Base-by-base conservation (phyloP, 2,888 invertebrate genomes). In the Nemotelus pantherinus region DNA sequence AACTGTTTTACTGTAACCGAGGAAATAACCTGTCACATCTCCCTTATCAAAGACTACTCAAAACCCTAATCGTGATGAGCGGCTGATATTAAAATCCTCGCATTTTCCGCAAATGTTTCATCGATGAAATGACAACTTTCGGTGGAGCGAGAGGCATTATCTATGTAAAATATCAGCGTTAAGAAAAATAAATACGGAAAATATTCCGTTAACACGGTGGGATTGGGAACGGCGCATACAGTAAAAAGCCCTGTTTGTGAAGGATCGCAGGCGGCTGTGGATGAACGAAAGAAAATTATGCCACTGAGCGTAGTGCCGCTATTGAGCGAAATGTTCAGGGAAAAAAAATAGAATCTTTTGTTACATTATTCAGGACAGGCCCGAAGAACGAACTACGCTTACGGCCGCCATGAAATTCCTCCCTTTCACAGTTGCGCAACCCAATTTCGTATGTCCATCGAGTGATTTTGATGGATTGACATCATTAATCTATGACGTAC, bases 401-500 rank as follows among this genome's bases (percentile, higher is more conserved):
- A 70, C 70, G 47, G 53, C 53, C 74, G 74, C 74, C 74, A 74
- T 77, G 67, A 48, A 65, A 60, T 77, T 67, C 58, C 48, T 67
- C 65, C 77, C 77, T 57, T 58, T 77, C 41, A n/a, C 77, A 77
- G 77, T 77, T 77, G 77, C 77, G 77, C 77, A 77, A 77, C 77
- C 77, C 77, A 70, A 77, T 78, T 79, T 82, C 85, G 85, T 85
- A 85, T 87, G 86, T 87, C 86, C 86, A 87, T 87, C 87, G 86
- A 86, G 85, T 86, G 86, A 86, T 86, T 84, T 86, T 86, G 86
- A 86, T 85, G 85, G 83, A 86, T 86, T 84, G 85, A 83, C 82
- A 84, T 83, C 87, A 87, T 87, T 87, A 87, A 87, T 87, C 87
- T 87, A 87, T 87, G 87, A 87, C 87, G 87, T 86, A 85, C 86